Evolutionary conservation across 2,888 invertebrate genomes (phyloP).

Genomic region (Spatulosminthurus flaviceps): DNA sequence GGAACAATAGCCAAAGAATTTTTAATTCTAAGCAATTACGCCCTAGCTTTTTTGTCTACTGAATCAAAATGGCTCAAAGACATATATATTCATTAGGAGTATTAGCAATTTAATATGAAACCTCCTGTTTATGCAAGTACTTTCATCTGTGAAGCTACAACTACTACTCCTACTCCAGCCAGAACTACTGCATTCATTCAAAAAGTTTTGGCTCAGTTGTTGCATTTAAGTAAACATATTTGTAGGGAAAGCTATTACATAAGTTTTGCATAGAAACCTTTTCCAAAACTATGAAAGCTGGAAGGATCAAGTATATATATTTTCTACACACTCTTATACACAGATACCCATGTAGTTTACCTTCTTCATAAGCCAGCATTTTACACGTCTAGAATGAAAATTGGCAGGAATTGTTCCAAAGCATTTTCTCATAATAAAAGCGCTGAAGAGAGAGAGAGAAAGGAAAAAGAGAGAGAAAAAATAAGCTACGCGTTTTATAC

Average conservation of each 20-base stretch:
- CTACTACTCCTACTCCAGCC: too few relatives aligned
- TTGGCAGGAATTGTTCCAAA: conserved; percentile 10
- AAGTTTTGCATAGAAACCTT: too few relatives aligned
- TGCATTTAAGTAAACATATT: background rate
- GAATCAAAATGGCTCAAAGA: background rate
- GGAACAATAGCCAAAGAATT: background rate
- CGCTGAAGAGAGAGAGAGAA: background rate
- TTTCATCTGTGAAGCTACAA: too few relatives aligned
- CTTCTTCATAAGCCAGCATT: conserved; percentile 2
- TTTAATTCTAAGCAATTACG: background rate
- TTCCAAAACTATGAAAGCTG: too few relatives aligned
- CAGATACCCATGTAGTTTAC: too few relatives aligned
- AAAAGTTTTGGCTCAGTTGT: conserved; percentile 9
- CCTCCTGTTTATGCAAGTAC: too few relatives aligned
- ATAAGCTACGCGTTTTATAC: conserved; percentile 14
- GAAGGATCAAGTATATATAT: too few relatives aligned
- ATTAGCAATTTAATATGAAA: too few relatives aligned
- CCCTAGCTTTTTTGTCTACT: background rate
- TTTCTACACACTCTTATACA: too few relatives aligned
- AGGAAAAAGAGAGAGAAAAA: background rate
- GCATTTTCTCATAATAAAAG: conserved; percentile 16
- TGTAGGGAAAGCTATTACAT: too few relatives aligned
- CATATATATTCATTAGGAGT: conserved; percentile 1
- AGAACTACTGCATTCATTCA: background rate
- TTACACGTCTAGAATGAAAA: background rate